Percentiles rank a stretch among this genome's conserved stretches.
Evolutionary conservation across 2,888 invertebrate genomes (phyloP).

Genomic region (Neocrepidodera transversa): DNA sequence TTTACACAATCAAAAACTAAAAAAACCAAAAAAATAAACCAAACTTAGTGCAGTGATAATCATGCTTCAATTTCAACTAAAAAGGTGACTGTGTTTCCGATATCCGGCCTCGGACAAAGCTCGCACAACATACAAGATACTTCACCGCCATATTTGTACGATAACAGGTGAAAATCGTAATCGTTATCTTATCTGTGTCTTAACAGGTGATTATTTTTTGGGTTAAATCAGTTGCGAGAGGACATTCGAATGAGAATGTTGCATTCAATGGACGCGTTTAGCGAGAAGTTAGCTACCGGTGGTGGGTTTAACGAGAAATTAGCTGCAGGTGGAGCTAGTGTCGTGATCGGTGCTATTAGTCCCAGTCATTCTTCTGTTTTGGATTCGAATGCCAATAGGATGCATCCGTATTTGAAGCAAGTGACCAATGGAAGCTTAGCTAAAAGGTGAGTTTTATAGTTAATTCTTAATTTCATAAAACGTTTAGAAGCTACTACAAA

Average conservation of each 20-base stretch:
- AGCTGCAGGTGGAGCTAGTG: conserved; percentile 73
- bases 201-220: conserved; percentile 45
- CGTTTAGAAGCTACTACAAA: too few species aligned
- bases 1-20: not conserved
- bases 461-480: too few species aligned
- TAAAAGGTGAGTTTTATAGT: conserved; percentile 51
- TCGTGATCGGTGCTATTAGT: conserved; percentile 38
- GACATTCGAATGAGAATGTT: conserved; percentile 69
- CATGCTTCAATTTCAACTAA: too few species aligned
- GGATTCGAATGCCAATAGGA: conserved; percentile 75
- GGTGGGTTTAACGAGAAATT: conserved; percentile 87
- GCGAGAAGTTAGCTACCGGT: conserved; percentile 89
- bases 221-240: conserved; percentile 48
- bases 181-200: conserved; percentile 47
- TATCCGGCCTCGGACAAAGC: conserved; percentile 35
- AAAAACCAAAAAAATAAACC: too few species aligned
- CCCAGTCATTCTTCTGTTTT: conserved; percentile 61
- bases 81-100: conserved; percentile 35
- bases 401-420: conserved; percentile 65
- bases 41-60: too few species aligned
- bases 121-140: conserved; percentile 20
- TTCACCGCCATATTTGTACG: conserved; percentile 39
- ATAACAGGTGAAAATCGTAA: conserved; percentile 47
- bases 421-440: conserved; percentile 56
- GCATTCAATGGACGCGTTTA: conserved; percentile 86